Percentiles rank a stretch among this genome's conserved stretches.
phyloP scores from a whole-genome alignment of 2,113 vertebrate species.

The Origma solitaria region DNA sequence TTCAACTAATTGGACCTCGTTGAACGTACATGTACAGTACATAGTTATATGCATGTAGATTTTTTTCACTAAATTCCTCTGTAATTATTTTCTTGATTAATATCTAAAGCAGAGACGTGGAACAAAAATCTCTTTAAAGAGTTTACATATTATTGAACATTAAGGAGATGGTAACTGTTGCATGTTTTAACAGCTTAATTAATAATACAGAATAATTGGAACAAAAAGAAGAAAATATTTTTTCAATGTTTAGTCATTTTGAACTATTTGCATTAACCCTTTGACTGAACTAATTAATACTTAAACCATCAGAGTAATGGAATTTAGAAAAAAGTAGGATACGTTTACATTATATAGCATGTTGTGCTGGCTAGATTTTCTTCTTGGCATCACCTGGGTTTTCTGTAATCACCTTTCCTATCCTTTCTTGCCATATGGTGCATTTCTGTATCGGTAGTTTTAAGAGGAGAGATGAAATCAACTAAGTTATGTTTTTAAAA shows the following conservation, averaged over 20 bases:
- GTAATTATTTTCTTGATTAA: constrained; percentile 74
- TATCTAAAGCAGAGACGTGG: constrained; percentile 54
- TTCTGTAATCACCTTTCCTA: not conserved
- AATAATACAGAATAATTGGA: constrained; percentile 48
- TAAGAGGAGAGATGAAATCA: not conserved
- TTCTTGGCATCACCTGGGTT: not conserved
- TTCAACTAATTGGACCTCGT: constrained; percentile 76
- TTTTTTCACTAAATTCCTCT: constrained; percentile 65
- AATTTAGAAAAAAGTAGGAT: not conserved
- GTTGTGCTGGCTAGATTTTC: not conserved
- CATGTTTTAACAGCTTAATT: constrained; percentile 57
- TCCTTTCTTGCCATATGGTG: not conserved
- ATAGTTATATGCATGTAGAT: constrained; percentile 68
- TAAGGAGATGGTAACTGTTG: constrained; percentile 60
- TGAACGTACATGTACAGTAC: constrained; percentile 71
- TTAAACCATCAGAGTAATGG: not conserved
- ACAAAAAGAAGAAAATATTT: constrained; percentile 46
- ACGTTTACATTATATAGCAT: not conserved
- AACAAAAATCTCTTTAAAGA: constrained; percentile 57
- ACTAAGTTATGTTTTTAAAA: not conserved
- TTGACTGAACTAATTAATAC: constrained; percentile 11
- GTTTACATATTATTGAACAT: constrained; percentile 62
- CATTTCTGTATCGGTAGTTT: not conserved
- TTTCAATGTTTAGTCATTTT: constrained; percentile 28
- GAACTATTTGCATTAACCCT: constrained; percentile 42